phyloP scores from a whole-genome alignment of 2,888 invertebrate species.

The Eupithecia dodoneata region DNA sequence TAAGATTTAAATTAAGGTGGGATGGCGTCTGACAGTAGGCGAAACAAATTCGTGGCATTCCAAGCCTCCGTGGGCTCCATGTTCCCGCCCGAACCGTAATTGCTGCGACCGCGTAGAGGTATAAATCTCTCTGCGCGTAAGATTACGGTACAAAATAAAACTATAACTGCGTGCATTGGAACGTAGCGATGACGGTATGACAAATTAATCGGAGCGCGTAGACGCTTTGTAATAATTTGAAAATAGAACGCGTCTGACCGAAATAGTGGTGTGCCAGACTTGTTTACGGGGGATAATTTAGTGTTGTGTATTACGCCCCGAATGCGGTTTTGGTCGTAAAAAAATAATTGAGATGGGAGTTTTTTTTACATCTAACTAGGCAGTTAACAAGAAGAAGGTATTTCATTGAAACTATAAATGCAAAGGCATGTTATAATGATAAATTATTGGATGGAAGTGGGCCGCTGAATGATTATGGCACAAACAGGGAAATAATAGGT shows the following conservation, averaged over 20 bases:
- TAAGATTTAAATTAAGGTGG: conserved; percentile 25
- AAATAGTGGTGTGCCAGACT: conserved; percentile 40
- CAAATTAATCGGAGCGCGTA: conserved; percentile 70
- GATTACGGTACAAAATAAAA: conserved; percentile 64
- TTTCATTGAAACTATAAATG: background rate
- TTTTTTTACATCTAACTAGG: background rate
- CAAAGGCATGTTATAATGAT: background rate
- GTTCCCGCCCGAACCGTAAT: conserved; percentile 61
- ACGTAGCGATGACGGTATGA: conserved; percentile 68
- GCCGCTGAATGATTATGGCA: background rate
- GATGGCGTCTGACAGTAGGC: conserved; percentile 23
- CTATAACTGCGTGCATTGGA: conserved; percentile 56
- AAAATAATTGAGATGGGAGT: conserved; percentile 25
- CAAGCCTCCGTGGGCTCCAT: conserved; percentile 41
- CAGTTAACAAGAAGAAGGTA: background rate
- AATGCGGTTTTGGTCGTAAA: conserved; percentile 39
- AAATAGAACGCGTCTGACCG: conserved; percentile 64
- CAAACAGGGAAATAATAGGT: background rate
- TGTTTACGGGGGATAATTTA: conserved; percentile 43
- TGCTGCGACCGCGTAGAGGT: conserved; percentile 54
- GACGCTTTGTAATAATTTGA: conserved; percentile 63
- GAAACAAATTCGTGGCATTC: conserved; percentile 58
- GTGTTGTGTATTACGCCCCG: conserved; percentile 18
- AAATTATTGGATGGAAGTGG: background rate
- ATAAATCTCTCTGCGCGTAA: conserved; percentile 67